Conservation (phyloP, 2,113 vertebrate species). For the Oenanthe melanoleuca region DNA sequence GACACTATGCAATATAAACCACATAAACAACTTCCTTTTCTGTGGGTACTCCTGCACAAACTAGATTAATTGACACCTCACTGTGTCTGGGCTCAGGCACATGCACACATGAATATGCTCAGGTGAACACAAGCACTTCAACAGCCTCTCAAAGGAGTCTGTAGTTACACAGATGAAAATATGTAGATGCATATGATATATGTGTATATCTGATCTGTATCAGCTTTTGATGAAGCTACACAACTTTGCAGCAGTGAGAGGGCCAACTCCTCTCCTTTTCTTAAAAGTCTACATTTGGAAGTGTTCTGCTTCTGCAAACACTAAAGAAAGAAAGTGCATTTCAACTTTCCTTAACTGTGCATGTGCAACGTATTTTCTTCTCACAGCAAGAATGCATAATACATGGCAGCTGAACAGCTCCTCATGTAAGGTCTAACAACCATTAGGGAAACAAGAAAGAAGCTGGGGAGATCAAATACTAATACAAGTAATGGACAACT, state of each 20-base stretch:
- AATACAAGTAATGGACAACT: not conserved
- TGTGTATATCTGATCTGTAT: not conserved
- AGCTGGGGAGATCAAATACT: not conserved
- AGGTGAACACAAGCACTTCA: not conserved
- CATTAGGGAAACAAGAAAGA: not conserved
- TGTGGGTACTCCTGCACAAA: not conserved
- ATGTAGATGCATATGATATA: too few species aligned
- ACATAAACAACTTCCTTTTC: not conserved
- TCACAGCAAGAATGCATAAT: not conserved
- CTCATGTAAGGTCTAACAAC: not conserved
- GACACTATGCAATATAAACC: not conserved
- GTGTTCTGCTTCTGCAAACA: not conserved
- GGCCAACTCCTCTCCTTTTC: not conserved
- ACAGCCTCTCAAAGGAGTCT: not conserved
- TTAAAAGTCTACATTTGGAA: not conserved
- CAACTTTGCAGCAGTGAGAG: not conserved
- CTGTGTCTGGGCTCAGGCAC: not conserved
- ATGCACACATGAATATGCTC: accelerated
- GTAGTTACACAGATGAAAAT: not conserved
- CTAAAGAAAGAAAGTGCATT: not conserved
- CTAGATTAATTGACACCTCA: not conserved
- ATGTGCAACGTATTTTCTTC: not conserved
- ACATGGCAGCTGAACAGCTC: not conserved
- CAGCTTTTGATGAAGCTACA: not conserved
- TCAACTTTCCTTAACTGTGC: not conserved